Evolutionary conservation across 2,797 vertebrate genomes (phyloP).

Genomic region (Eidolon dupreanum): DNA sequence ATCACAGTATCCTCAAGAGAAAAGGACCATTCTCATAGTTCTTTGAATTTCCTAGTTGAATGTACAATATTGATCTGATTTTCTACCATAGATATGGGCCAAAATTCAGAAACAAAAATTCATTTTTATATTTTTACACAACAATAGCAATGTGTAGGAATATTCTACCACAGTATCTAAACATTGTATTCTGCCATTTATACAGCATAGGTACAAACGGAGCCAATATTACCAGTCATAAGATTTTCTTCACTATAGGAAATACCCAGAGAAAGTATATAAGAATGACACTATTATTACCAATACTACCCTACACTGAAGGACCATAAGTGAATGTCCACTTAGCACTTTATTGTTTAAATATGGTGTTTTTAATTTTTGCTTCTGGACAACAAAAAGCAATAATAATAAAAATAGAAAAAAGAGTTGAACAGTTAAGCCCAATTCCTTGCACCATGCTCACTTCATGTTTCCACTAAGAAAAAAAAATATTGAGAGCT

Average conservation of each 20-base stretch:
- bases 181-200: background rate
- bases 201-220: background rate
- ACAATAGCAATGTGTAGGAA: background rate
- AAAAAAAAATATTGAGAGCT: background rate
- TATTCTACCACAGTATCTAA: background rate
- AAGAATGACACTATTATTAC: background rate
- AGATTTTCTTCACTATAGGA: background rate
- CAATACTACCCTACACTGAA: background rate
- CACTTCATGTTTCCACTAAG: background rate
- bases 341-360: background rate
- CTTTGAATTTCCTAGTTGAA: background rate
- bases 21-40: background rate
- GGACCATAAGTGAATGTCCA: background rate
- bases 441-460: background rate
- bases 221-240: background rate
- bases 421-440: background rate
- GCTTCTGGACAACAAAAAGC: background rate
- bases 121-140: background rate
- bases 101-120: conserved; percentile 41
- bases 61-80: background rate
- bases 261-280: background rate
- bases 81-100: background rate
- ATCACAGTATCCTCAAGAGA: background rate
- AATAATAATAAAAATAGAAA: background rate
- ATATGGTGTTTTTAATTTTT: background rate